Evolutionary conservation across 2,888 invertebrate genomes (phyloP), one percentile per base, ranked within the genome.

Genomic region (Quadroppia sp.): DNA sequence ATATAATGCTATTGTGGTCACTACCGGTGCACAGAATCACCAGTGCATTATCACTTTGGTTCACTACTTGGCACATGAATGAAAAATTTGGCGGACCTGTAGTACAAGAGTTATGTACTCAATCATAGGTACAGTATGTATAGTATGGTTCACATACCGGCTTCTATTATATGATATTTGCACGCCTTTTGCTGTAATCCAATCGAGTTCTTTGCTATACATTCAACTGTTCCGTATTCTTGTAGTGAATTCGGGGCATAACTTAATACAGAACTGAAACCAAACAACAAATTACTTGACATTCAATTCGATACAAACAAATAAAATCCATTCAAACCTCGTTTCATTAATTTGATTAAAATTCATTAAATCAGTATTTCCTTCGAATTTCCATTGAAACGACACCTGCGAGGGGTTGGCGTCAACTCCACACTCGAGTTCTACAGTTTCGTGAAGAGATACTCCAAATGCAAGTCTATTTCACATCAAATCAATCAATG

Each of bases 361-460:
- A 61, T 64, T 45, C 4, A 32, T 9, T 25, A 74, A 40, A n/a
- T 74, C 74, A 20, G 59, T 70, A 45, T 74, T 45, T 6, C 28
- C 17, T 67, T 74, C 71, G 67, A 75, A 75, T 67, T 64, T 71
- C 78, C 78, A 78, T 56, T 75, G 76, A 74, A 78, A 78, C 17
- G 71, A 50, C n/a, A 77, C 74, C 25, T 76, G 77, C 2, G 75
- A 36, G 1, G 78, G 78, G 72, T 78, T 78, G 7, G 77, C 74
- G 13, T 78, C 78, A 20, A 78, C 75, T 45, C 77, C 76, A 50
- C 76, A 76, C 32, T 42, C 53, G 15, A 76, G 32, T 9, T 75
- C 25, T 36, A 71, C 53, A 11, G 72, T 45, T 59, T 76, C 76
- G 48, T 48, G 61, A 20, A 74, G 53, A 9, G 76, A 71, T 25